Evolutionary conservation across 2,888 invertebrate genomes (phyloP), one percentile per base, ranked within the genome.

Genomic region (Yponomeuta malinellus): DNA sequence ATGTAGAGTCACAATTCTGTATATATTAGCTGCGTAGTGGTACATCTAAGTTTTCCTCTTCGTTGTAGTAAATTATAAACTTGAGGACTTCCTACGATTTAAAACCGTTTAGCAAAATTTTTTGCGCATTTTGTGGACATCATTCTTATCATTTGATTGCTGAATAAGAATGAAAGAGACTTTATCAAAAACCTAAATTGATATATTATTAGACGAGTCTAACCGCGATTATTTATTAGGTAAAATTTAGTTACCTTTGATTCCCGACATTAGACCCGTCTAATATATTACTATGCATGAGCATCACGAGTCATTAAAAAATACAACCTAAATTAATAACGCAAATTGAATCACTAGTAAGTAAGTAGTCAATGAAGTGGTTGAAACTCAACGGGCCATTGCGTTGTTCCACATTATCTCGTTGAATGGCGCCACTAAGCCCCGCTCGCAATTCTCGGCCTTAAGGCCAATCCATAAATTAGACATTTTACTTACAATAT

Each of bases 401-500:
- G 15, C 6, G 52, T 59, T 59, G 12, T 59, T 59, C 52, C 52
- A 59, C 52, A 59, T 59, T 59, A 59, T 59, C 52, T 59, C 65
- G 65, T 3, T 65, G 65, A 31, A 65, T 31, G 65, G 65, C 65
- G 31, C 29, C 31, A 65, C 65, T 31, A 65, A 48, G 48, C n/a
- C 52, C 4, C 37, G 33, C 37, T n/a, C n/a, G 65, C 6, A n/a
- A 52, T 66, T 52, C 52, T 71, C 67, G 71, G 15, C 67, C 74
- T 68, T 72, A 72, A 75, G 73, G 71, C 73, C 72, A 76, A 76
- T 77, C 76, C 77, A 83, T 84, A 83, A 84, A 84, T 83, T 80
- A 79, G 76, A 78, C 78, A 83, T 83, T 83, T 85, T 81, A 83
- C 81, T 80, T 76, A 81, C 81, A 82, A 81, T 84, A 78, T 79